Base-by-base conservation (phyloP, 2,888 invertebrate species). In the Pemphredon lugubris region DNA sequence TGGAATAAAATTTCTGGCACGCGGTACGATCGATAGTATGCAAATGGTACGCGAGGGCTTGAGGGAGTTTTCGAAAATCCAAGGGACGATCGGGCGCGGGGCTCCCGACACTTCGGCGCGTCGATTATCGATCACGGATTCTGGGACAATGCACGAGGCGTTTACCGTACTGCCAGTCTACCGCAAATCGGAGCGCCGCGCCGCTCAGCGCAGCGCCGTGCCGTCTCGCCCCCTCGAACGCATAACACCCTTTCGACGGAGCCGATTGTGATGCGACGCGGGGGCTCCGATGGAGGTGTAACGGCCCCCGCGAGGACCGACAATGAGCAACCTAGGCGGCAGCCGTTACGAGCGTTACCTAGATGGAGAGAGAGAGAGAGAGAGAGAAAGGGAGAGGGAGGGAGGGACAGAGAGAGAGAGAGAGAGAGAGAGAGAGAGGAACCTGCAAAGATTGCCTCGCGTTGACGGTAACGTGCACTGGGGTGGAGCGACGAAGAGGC, bases 111-210 rank as follows among this genome's bases (percentile, higher is more conserved):
- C 18, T 32, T 34, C 32, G 58, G 40, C 61, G 57, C 69, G 65
- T 51, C 73, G 69, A 76, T 76, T 73, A 76, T 73, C 63, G 73
- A 57, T 73, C 65, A 42, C 47, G 32, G 54, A 63, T 73, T 69
- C 61, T 13, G 26, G 58, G 53, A 73, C n/a, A 34, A 76, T 76
- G 61, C 66, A 51, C 16, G 54, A 51, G 65, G 60, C 55, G 61
- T 75, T 73, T 60, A 32, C 30, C 53, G 55, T 18, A 59, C 11
- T 53, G 60, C 14, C 39, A 45, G 37, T 34, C 26, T 37, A 40
- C 58, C 71, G 55, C 66, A 71, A 72, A 74, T 55, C 39, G 57
- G 11, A 11, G 45, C 51, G 18, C 45, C 23, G n/a, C n/a, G n/a
- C n/a, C n/a, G n/a, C n/a, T n/a, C n/a, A n/a, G n/a, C n/a, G n/a